phyloP scores from a whole-genome alignment of 2,797 vertebrate species.

The Siniperca scherzeri region DNA sequence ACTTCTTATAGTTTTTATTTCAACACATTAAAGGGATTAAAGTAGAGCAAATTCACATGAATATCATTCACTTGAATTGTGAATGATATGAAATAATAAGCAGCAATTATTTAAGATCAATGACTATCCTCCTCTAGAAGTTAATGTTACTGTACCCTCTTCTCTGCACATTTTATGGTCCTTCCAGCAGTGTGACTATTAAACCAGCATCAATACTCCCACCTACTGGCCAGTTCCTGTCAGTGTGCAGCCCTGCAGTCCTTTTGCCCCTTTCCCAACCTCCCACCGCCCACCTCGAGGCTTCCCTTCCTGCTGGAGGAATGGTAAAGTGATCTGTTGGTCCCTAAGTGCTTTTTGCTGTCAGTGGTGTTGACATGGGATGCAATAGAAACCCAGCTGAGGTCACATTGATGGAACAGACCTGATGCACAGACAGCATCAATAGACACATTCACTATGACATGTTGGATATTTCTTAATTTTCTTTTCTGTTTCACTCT shows the following conservation, averaged over 20 bases:
- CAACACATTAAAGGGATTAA: slow-evolving; percentile 2
- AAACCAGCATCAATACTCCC: slow-evolving; percentile 85
- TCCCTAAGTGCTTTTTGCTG: slow-evolving; percentile 84
- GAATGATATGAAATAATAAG: slow-evolving; percentile 9
- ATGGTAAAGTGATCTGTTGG: slow-evolving; percentile 85
- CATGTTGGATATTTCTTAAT: slow-evolving; percentile 8
- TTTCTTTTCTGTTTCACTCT: background rate
- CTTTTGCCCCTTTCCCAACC: slow-evolving; percentile 43
- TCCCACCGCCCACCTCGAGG: slow-evolving; percentile 63
- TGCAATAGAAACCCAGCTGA: slow-evolving; percentile 80
- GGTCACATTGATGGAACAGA: slow-evolving; percentile 76
- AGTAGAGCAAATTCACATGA: slow-evolving; percentile 5
- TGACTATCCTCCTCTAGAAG: slow-evolving; percentile 10
- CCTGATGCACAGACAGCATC: slow-evolving; percentile 54
- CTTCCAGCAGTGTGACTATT: slow-evolving; percentile 3
- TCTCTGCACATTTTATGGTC: background rate
- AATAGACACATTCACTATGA: slow-evolving; percentile 34
- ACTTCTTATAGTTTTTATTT: background rate
- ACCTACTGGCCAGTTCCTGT: slow-evolving; percentile 80
- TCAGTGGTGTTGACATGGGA: slow-evolving; percentile 83
- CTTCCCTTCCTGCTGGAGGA: slow-evolving; percentile 75
- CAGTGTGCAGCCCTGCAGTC: slow-evolving; percentile 36
- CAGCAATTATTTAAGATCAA: slow-evolving; percentile 25
- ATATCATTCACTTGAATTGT: background rate
- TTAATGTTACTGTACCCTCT: background rate